phyloP scores from a whole-genome alignment of 2,113 vertebrate species.

The Caranx melampygus region DNA sequence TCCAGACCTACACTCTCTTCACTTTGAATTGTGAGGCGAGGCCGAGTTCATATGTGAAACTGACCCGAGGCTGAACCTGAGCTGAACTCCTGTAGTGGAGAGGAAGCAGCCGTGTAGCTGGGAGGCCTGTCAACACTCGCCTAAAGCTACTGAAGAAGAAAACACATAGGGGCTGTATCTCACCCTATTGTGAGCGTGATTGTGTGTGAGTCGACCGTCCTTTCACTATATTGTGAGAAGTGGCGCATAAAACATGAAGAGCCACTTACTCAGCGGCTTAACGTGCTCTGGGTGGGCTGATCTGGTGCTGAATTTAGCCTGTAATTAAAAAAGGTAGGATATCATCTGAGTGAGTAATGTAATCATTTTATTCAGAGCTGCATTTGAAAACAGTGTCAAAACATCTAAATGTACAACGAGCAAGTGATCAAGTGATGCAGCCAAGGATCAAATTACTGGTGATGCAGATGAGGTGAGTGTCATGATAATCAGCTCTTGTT shows the following conservation, averaged over 20 bases:
- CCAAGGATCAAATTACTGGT: background rate
- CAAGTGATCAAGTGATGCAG: background rate
- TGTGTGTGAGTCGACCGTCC: conserved; percentile 17
- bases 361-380: background rate
- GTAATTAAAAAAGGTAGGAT: background rate
- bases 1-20: conserved; percentile 30
- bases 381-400: background rate
- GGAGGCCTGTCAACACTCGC: conserved; percentile 67
- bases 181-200: conserved; percentile 58
- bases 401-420: background rate
- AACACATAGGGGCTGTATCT: conserved; percentile 58
- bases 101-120: conserved; percentile 31
- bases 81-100: conserved; percentile 55
- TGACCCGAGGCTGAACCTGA: conserved; percentile 66
- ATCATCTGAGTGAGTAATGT: background rate
- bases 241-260: conserved; percentile 22
- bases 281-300: conserved; percentile 7
- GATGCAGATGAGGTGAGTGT: background rate
- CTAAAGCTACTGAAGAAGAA: conserved; percentile 46
- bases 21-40: conserved; percentile 27
- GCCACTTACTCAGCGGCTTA: background rate
- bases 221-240: conserved; percentile 25
- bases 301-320: background rate
- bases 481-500: background rate
- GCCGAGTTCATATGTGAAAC: conserved; percentile 24